Evolutionary conservation across 53 echinoderm and acorn worm species (phyloP), one percentile per base, ranked within the genome.

Genomic region (Henricia sp.): DNA sequence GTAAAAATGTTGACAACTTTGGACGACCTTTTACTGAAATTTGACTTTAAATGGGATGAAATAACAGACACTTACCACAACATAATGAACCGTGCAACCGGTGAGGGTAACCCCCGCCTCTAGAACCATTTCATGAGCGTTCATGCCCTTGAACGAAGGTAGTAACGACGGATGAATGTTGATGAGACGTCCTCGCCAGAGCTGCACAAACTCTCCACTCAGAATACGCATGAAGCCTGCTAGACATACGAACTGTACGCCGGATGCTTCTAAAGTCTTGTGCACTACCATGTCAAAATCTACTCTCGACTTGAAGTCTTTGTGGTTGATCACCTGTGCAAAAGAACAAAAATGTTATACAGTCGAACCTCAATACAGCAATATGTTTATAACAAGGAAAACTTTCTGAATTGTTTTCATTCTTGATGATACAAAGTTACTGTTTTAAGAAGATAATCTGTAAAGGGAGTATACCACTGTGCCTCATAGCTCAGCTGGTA

Each of bases 191-290:
- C 99, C 99, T 24, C 69, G 71, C 99, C 99, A 99, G n/a, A 38
- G 88, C 23, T 53, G 86, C 37, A 99, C 99, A 92, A 99, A 99
- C 74, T 99, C 92, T 16, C 95, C 95, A 44, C 94, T 95, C 46
- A 99, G 84, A 24, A 99, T 99, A 6, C 99, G 84, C 99, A 99
- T 99, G 89, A 99, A 99, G 2, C 99, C 99, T 9, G 99, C 99
- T 13, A 99, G 82, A 55, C 99, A 99, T 25, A 99, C 65, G 38
- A 99, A 92, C 70, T 95, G 78, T 2, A 95, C 64, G 50, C 91
- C 87, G 19, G 87, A 86, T 4, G 46, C 92, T 38, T 86, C 68
- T 34, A 99, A 82, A 19, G 84, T 71, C 23, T 88, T 89, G 34
- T 93, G 75, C 24, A 99, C 85, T 32, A 80, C 89, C 95, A 91